Base-by-base conservation (phyloP, 2,888 invertebrate species). In the Furcula furcula region DNA sequence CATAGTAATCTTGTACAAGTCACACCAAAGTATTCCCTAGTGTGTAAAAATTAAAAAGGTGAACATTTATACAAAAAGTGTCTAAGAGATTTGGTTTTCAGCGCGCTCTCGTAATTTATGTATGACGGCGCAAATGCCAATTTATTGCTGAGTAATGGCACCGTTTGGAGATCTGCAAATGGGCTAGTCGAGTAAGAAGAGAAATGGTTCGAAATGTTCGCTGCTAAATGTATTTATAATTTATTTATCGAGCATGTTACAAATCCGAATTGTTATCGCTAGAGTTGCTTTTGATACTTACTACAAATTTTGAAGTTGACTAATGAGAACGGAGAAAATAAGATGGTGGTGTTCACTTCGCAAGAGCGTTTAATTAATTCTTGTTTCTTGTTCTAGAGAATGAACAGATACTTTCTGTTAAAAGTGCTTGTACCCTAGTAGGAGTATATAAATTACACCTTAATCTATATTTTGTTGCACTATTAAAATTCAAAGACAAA, bases 61-160 rank as follows among this genome's bases (percentile, higher is more conserved):
- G 30, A 25, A 9, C 16, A 15, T 27, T 26, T 51, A 65, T 66
- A 61, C 60, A 57, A 83, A 80, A 84, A 82, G 75, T 82, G 76
- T 80, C 72, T 82, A 61, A 60, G 72, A 66, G 70, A 78, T 68
- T 80, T 74, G 77, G 76, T 84, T 84, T 78, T 80, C 77, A 70
- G 73, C 76, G 76, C 71, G 75, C 81, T 58, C 66, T 53, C 68
- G 78, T 86, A 85, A 87, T 88, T 86, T 88, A 88, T 88, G 86
- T 87, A 88, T 86, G 86, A 81, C 84, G 81, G 79, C 82, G 77
- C 80, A 85, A 87, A 87, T 84, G 82, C 87, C 87, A 87, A 87
- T 87, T 87, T 88, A 87, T 87, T 81, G 86, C 85, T 86, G 87
- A 87, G 85, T 88, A 87, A 88, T 87, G 80, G 84, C 71, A 76